Base-by-base conservation (phyloP, 2,888 invertebrate species). In the Agrilus biguttatus region DNA sequence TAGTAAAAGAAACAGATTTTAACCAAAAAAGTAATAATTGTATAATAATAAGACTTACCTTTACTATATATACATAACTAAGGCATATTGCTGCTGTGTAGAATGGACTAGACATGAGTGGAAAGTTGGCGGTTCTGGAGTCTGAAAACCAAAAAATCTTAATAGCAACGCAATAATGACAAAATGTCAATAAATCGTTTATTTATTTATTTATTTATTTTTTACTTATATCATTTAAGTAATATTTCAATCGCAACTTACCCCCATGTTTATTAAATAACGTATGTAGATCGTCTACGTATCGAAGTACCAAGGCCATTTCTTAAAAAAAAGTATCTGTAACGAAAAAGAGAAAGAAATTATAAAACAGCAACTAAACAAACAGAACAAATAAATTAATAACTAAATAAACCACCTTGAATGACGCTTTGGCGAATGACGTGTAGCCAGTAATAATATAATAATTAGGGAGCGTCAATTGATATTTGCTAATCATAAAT, bases 61-160 rank as follows among this genome's bases (percentile, higher is more conserved):
- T 90, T 66, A 93, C 93, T 69, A 88, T 68, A 71, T 85, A 83
- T 57, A 93, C 81, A 71, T 95, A 96, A 61, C 75, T 69, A 64
- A 91, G 70, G 71, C 92, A 93, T 69, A 92, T 83, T 66, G 83
- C 72, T 67, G 92, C 72, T 55, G 93, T 93, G 58, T 93, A 92
- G 62, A 89, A 78, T 49, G 93, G 93, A 55, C 89, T 88, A 61
- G 85, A 83, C 90, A 96, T 93, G 71, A 95, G 74, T 59, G 85
- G 80, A 88, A 88, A 93, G 68, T 83, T 78, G 67, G 86, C 87
- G 58, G 92, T 89, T 63, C 95, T 76, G 49, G 80, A 74, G 73
- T 89, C 89, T 89, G 74, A 54, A 77, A 77, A 55, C 14, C 44
- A 47, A 53, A 57, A 51, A 54, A 40, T 21, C 41, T 39, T 35